phyloP scores from a whole-genome alignment of 1,140 invertebrate species.

The Bradynema listronoti region DNA sequence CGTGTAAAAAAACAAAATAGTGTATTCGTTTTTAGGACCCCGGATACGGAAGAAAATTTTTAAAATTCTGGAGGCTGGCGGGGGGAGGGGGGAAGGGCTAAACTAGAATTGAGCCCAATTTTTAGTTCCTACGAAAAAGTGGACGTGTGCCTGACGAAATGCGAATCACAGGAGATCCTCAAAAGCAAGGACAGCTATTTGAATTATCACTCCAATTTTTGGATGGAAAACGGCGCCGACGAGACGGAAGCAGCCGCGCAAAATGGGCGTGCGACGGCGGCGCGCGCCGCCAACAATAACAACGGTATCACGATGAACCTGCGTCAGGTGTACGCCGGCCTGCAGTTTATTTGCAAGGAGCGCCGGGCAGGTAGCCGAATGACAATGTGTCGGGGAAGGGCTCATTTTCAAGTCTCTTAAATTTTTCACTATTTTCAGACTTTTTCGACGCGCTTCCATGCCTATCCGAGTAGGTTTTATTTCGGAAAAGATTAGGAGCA shows the following conservation, averaged over 20 bases:
- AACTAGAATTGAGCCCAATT: too few relatives aligned
- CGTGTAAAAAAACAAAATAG: not conserved
- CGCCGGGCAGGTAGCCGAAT: conserved; percentile 11
- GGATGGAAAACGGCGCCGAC: too few relatives aligned
- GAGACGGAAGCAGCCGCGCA: not conserved
- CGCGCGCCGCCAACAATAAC: not conserved
- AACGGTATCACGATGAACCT: conserved; percentile 2
- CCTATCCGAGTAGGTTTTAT: conserved; percentile 23
- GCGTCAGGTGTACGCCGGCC: conserved; percentile 18
- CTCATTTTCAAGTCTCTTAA: conserved; percentile 6
- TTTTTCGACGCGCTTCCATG: conserved; percentile 23
- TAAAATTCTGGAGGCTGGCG: too few relatives aligned
- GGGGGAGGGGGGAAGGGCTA: too few relatives aligned
- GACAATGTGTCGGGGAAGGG: not conserved
- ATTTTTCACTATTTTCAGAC: conserved; percentile 11
- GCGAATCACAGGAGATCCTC: too few relatives aligned
- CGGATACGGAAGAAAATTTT: too few relatives aligned
- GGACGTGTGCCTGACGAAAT: conserved; percentile 19
- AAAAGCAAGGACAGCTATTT: conserved; percentile 19
- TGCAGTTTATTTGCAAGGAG: conserved; percentile 28
- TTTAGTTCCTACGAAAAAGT: conserved; percentile 23
- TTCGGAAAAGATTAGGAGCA: not conserved
- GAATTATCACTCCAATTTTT: too few relatives aligned
- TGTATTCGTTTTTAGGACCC: not conserved
- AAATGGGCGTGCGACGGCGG: not conserved